Percentiles rank a stretch among this genome's conserved stretches.
These are phyloP conservation scores for Psittacula echo DNA, from an alignment of 2,797 vertebrate genomes.

Conservation along the genomic window DNA sequence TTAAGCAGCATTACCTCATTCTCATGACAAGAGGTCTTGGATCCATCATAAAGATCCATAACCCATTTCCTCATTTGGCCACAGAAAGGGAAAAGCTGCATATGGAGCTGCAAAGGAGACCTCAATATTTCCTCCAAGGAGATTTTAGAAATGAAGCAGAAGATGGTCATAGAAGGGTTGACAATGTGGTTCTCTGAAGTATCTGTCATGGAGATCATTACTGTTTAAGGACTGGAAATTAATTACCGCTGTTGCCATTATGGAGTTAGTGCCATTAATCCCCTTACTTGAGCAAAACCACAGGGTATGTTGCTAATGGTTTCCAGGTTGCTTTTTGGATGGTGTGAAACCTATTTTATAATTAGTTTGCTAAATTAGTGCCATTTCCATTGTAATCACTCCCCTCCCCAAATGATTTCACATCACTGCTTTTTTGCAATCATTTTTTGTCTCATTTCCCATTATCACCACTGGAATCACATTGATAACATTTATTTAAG, in stretches of 20 bases:
- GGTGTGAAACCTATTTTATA: constrained; percentile 66
- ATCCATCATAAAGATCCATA: neutral
- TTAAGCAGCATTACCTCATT: constrained; percentile 6
- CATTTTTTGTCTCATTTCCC: constrained; percentile 56
- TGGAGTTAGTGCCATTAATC: constrained; percentile 52
- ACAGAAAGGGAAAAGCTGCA: neutral
- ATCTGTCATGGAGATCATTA: constrained; percentile 7
- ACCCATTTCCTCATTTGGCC: constrained; percentile 18
- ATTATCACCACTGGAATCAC: constrained; percentile 58
- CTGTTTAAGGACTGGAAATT: constrained; percentile 48
- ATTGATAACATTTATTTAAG: constrained; percentile 51
- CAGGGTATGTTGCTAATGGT: constrained; percentile 63
- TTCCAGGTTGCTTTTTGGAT: constrained; percentile 66
- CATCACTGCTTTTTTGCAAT: neutral
- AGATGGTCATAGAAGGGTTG: neutral
- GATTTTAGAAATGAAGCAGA: neutral
- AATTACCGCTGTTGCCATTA: constrained; percentile 39
- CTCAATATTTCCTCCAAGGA: neutral
- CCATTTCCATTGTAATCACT: constrained; percentile 63
- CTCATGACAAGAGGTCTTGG: neutral
- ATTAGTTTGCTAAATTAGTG: constrained; percentile 74
- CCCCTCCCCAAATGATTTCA: constrained; percentile 47
- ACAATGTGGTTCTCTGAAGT: neutral
- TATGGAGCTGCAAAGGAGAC: neutral
- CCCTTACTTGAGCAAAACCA: constrained; percentile 54